These are phyloP conservation scores for Taurulus bubalis DNA, from an alignment of 2,113 vertebrate species.

Conservation along the genomic window DNA sequence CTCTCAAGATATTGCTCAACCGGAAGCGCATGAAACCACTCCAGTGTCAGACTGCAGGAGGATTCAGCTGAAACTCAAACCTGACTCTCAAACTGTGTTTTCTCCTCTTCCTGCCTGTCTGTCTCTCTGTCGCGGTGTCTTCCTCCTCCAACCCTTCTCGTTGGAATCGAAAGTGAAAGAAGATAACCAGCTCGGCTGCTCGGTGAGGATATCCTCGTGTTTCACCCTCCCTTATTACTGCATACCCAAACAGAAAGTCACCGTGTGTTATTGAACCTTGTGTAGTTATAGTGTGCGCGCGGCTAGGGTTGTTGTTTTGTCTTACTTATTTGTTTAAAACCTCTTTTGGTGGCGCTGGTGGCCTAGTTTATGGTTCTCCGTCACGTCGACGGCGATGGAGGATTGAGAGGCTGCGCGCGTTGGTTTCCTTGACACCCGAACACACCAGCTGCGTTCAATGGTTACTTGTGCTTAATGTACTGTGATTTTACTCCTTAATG, in stretches of 20 bases:
- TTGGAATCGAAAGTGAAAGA: conserved; percentile 47
- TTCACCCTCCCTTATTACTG: conserved; percentile 21
- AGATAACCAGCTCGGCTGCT: not conserved
- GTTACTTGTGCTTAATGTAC: not conserved
- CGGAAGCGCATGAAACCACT: not conserved
- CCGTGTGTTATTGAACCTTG: rapidly evolving
- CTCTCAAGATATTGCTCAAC: not conserved
- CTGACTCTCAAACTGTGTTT: not conserved
- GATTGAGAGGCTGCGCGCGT: not conserved
- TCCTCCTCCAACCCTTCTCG: not conserved
- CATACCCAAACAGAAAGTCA: not conserved
- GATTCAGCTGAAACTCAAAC: no score
- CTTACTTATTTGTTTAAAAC: not conserved
- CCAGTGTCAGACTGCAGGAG: no score
- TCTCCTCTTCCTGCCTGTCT: not conserved
- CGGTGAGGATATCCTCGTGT: not conserved
- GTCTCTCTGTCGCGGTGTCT: rapidly evolving
- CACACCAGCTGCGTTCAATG: conserved; percentile 18
- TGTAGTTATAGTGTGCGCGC: rapidly evolving
- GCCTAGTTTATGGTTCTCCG: no score
- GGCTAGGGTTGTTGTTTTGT: not conserved
- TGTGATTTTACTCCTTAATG: not conserved
- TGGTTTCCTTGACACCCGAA: conserved; percentile 30
- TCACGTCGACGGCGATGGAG: no score
- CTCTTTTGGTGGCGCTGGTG: not conserved